Conservation (phyloP, 1,140 invertebrate genomes). For the Lepidotrigona ventralis region DNA sequence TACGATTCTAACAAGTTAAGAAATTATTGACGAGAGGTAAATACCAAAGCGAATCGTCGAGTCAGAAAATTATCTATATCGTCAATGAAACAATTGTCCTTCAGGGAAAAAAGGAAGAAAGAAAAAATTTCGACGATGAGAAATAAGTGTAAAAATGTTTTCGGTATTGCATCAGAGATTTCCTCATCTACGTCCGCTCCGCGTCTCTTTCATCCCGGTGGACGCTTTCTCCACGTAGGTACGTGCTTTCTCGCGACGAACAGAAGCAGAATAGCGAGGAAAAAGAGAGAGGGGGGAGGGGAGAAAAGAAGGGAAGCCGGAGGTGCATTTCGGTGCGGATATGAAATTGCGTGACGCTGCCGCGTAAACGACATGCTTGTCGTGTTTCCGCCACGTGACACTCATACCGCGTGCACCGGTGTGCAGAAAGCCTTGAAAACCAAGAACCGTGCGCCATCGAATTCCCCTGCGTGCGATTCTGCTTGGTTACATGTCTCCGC, state of each 20-base stretch:
- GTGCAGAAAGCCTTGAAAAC: slow-evolving; percentile 41
- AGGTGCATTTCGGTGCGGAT: slow-evolving; percentile 52
- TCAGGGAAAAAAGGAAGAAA: background rate
- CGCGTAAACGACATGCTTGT: slow-evolving; percentile 67
- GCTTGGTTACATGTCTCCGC: slow-evolving; percentile 40
- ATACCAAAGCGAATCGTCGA: background rate
- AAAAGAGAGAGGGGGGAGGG: background rate
- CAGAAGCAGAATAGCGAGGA: background rate
- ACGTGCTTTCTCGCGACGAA: background rate
- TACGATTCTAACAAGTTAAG: no score
- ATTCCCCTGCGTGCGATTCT: slow-evolving; percentile 45
- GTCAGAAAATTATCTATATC: background rate
- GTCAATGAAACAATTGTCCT: background rate
- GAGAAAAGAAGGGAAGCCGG: background rate
- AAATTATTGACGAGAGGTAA: background rate
- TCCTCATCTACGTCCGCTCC: background rate
- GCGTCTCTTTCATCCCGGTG: background rate
- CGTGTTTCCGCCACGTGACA: slow-evolving; percentile 63
- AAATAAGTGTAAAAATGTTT: background rate
- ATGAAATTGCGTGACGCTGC: slow-evolving; percentile 68
- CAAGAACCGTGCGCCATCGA: slow-evolving; percentile 35
- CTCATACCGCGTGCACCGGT: slow-evolving; percentile 38
- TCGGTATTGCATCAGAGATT: background rate
- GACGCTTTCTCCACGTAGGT: background rate
- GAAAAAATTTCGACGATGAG: background rate